Evolutionary conservation across 2,888 invertebrate genomes (phyloP), one percentile per base, ranked within the genome.

Genomic region (Agrotis clavis): DNA sequence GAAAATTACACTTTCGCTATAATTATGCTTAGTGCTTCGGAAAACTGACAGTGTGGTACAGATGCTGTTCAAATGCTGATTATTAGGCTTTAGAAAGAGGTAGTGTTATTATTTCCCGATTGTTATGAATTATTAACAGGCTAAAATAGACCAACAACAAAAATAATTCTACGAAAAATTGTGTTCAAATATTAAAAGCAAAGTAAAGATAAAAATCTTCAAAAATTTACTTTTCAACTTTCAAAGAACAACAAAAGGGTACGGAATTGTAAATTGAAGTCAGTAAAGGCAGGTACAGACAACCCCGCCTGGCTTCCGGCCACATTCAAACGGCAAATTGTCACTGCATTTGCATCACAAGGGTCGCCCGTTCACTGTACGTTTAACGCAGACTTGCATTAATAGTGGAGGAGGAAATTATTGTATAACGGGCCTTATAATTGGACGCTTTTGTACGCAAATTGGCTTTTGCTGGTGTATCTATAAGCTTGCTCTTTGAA

Each of bases 341-440:
- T 83, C 84, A 81, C 83, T 79, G 81, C 85, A 91, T 91, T 91
- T 89, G 89, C 90, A 91, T 91, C 83, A 89, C 90, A 91, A 90
- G 88, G 86, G 86, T 76, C 80, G 74, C 66, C 72, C 81, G 85
- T 85, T 88, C 84, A 79, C 72, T 86, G 75, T 68, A 73, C 79
- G 74, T 84, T 79, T 65, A 75, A 79, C 73, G 77, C 80, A 59
- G 57, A 68, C 70, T 74, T 76, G 71, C 73, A 74, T 81, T 77
- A 78, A 76, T 71, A 67, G 79, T 60, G 48, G 75, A 73, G 72
- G 61, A 60, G 54, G 48, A 69, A 75, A 81, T 81, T 59, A 79
- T 82, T 69, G 67, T 56, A 73, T 71, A 77, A 74, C 60, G 71
- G 77, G 30, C 47, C 48, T 80, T 79, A 73, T 79, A 81, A 77